A percentile compares a stretch with the other conserved stretches of the same genome.
phyloP scores from a whole-genome alignment of 1,140 invertebrate genomes.

The Leptinotarsa defecta region DNA sequence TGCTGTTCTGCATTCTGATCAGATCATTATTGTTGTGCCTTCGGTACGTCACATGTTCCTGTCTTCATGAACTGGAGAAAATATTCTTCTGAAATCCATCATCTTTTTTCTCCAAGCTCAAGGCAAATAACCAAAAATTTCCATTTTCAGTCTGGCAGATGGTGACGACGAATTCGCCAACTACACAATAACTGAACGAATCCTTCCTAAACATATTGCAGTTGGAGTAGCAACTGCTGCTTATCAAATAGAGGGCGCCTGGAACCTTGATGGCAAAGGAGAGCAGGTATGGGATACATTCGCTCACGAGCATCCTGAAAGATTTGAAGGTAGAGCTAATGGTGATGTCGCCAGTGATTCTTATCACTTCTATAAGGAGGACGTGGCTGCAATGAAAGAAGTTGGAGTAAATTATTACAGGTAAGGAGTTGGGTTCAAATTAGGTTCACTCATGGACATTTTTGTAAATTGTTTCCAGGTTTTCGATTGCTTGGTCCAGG shows the following conservation, averaged over 20 bases:
- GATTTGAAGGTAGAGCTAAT: slow-evolving; percentile 59
- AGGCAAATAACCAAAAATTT: too few relatives aligned
- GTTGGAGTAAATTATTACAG: slow-evolving; percentile 58
- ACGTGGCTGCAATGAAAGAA: slow-evolving; percentile 58
- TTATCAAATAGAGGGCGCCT: slow-evolving; percentile 19
- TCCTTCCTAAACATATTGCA: background rate
- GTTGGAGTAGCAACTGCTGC: slow-evolving; percentile 20
- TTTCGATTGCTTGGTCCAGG: slow-evolving; percentile 68
- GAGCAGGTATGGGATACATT: slow-evolving; percentile 59
- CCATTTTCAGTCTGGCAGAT: background rate
- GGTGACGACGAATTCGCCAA: slow-evolving; percentile 20
- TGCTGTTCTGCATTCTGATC: too few relatives aligned
- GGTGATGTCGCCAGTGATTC: slow-evolving; percentile 64
- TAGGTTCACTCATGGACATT: too few relatives aligned
- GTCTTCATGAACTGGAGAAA: too few relatives aligned
- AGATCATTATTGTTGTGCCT: too few relatives aligned
- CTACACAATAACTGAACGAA: slow-evolving; percentile 14
- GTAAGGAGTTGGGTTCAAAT: slow-evolving; percentile 25
- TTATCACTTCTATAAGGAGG: slow-evolving; percentile 63
- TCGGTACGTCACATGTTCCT: too few relatives aligned
- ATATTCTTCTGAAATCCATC: too few relatives aligned
- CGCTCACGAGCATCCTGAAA: slow-evolving; percentile 59
- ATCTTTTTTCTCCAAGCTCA: too few relatives aligned
- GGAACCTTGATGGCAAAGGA: slow-evolving; percentile 17
- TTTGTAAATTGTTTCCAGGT: slow-evolving; percentile 52